Evolutionary conservation across 30 jellyfish, hydroid and myxozoan genomes (phyloP).

Genomic region (Cassiopea andromeda): DNA sequence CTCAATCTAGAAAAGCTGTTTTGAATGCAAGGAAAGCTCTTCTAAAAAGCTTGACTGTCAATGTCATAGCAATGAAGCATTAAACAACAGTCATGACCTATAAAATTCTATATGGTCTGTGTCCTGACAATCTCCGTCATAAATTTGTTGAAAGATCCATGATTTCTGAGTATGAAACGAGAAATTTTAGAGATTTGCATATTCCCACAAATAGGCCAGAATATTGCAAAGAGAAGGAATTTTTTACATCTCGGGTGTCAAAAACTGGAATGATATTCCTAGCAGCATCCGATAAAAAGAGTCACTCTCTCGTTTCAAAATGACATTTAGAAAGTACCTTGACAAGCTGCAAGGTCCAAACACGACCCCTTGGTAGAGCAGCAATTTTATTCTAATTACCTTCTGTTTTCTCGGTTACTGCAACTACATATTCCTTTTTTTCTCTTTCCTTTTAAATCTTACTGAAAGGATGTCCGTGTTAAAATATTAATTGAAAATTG

Average conservation of each 20-base stretch:
- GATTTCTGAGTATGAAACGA: conserved; percentile 8
- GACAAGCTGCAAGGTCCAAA: neutral
- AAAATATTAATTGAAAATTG: too few species aligned
- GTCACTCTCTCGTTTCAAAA: neutral
- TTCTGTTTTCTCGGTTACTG: neutral
- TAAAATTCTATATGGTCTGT: neutral
- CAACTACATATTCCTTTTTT: neutral
- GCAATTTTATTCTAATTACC: neutral
- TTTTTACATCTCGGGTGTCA: conserved; percentile 20
- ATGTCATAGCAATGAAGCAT: too few species aligned
- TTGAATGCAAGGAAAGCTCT: too few species aligned
- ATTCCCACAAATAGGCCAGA: neutral
- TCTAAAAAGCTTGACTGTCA: too few species aligned
- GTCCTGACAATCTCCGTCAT: conserved; percentile 2
- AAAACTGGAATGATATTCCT: conserved; percentile 21
- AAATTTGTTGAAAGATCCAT: conserved; percentile 15
- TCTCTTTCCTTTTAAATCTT: too few species aligned
- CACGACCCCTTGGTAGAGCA: conserved; percentile 14
- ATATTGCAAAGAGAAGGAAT: conserved; percentile 12
- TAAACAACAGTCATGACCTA: neutral
- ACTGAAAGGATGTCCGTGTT: too few species aligned
- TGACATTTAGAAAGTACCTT: neutral
- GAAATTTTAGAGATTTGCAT: neutral
- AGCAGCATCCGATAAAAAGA: conserved; percentile 20
- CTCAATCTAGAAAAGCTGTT: too few species aligned